Evolutionary conservation across 2,888 invertebrate species (phyloP), one percentile per base, ranked within the genome.

Genomic region (Charanyca ferruginea): DNA sequence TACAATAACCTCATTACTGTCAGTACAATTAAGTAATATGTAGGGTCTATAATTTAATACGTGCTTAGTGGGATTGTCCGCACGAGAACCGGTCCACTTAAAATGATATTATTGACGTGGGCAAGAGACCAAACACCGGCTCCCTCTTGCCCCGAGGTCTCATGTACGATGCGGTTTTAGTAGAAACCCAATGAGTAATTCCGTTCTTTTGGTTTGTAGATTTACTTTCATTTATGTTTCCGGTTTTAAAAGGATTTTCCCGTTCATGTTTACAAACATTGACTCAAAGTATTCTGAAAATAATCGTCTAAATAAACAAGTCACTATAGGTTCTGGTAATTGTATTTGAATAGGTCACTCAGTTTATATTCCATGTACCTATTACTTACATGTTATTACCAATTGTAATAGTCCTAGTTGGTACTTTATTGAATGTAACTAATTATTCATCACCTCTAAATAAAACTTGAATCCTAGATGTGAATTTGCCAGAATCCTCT

Each of bases 71-170:
- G 81, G 84, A 86, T 82, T 83, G 89, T 84, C 86, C 85, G 84
- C 83, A 70, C 73, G 72, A 83, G 85, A 93, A 94, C 94, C 94
- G 94, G 94, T 94, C 85, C 90, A 91, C 90, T 93, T 92, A 90
- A 89, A 92, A 90, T 90, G 82, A 91, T 93, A 92, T 90, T 91
- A 90, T 91, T 92, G 89, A 91, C 86, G 90, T 88, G 88, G 86
- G 85, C 84, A 81, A 83, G 83, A 84, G 80, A 75, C 77, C 63
- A 76, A 79, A 78, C 68, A 72, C 70, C 60, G 76, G 76, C 66
- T 63, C 68, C 70, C 44, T 70, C 66, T 58, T 68, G 66, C n/a
- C 65, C 53, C 63, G 55, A 55, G 48, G 54, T 74, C 63, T 73
- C 63, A 70, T 60, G 66, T 48, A 75, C 73, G 66, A 74, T 78